A percentile compares a stretch with the other conserved stretches of the same genome.
Evolutionary conservation across 2,888 invertebrate species (phyloP).

Genomic region (Baccha elongata): DNA sequence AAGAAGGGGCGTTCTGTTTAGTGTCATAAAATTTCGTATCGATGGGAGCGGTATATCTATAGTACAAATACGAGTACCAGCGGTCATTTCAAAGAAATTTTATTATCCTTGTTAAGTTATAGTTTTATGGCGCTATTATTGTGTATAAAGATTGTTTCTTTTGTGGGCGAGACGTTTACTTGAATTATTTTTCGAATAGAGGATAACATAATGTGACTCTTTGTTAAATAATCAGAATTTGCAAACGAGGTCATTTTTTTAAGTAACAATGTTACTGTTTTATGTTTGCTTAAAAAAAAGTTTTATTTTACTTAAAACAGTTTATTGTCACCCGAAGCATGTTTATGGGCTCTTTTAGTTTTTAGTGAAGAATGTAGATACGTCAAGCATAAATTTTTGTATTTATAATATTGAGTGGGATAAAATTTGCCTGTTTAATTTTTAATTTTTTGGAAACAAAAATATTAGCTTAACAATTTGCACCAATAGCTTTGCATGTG

Average conservation of each 20-base stretch:
- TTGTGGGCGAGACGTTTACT: conserved; percentile 33
- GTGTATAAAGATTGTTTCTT: conserved; percentile 20
- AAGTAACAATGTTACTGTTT: background rate
- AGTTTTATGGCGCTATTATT: conserved; percentile 56
- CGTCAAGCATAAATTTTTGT: too few species aligned
- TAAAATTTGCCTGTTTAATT: too few species aligned
- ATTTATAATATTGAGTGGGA: too few species aligned
- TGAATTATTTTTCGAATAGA: conserved; percentile 2
- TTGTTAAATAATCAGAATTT: background rate
- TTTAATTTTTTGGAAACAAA: too few species aligned
- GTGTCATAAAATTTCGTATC: conserved; percentile 48
- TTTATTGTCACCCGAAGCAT: too few species aligned
- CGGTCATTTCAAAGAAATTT: conserved; percentile 65
- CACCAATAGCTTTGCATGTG: too few species aligned
- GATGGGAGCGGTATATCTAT: background rate
- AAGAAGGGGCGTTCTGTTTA: conserved; percentile 68
- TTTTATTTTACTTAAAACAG: too few species aligned
- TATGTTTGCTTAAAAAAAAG: too few species aligned
- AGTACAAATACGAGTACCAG: conserved; percentile 27
- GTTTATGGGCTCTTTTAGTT: too few species aligned
- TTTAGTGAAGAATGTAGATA: too few species aligned
- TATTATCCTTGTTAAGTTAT: conserved; percentile 39
- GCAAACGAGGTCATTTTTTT: background rate
- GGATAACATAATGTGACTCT: too few species aligned
- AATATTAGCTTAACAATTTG: too few species aligned